Evolutionary conservation across 1,140 invertebrate genomes (phyloP), one percentile per base, ranked within the genome.

Genomic region (Trinorchestia longiramus): DNA sequence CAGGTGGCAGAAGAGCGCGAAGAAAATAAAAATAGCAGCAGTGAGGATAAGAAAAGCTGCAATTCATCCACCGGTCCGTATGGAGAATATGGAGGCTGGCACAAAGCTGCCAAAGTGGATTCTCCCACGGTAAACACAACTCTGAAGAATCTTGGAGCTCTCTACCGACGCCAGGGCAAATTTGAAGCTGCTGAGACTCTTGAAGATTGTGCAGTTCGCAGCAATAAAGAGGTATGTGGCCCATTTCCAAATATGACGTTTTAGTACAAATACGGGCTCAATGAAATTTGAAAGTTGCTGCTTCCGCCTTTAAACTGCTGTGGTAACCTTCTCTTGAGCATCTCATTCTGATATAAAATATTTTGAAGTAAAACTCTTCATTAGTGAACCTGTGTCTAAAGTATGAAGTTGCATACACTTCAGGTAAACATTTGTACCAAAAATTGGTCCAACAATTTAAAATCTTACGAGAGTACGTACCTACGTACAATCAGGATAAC

Each of bases 121-220:
- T 99, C 99, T 47, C 99, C 99, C 0, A 99, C 99, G 3, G 99
- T 99, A 15, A 99, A 99, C 36, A 99, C 99, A 8, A 99, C 99
- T 0, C 97, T 99, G 95, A 99, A 99, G 97, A 99, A 99, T 97
- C 98, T 99, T 43, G 99, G 99, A 95, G 99, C 99, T 3, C 98
- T 99, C 28, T 99, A 99, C 97, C 98, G 99, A 97, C 98, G 99
- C 96, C 99, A 99, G 98, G 99, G 99, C 96, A 99, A 99, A 97
- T 99, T 99, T 97, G 99, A 99, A 97, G 99, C 99, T 17, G 99
- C 99, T 41, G 99, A 99, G 97, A 99, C 99, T 0, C 98, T 99
- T 40, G 99, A 99, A 97, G 99, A 99, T 97, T 99, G 99, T 98
- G 99, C 99, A 43, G 98, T 99, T 96, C 98, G 99, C 97, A 99